Base-by-base conservation (phyloP, 2,888 invertebrate species). In the Cephus sareptanus region DNA sequence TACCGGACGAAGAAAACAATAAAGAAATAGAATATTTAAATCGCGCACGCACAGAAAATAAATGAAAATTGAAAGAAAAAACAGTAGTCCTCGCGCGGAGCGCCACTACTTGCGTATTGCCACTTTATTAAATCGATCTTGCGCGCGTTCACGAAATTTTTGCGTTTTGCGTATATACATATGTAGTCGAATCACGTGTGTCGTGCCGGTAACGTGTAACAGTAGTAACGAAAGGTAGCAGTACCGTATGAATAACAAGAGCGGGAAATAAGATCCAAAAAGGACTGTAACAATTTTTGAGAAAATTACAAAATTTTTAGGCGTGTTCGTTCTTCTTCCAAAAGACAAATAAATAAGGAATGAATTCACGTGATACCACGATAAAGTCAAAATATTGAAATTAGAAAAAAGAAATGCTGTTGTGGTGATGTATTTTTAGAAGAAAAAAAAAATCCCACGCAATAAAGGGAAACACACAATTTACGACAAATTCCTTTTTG, bases 401-500 rank as follows among this genome's bases (percentile, higher is more conserved):
- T 34, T 23, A 13, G 0, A 76, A 15, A 11, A 37, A 33, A 37
- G 11, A 35, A 31, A 35, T 34, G 4, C 23, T 0, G 35, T 31
- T 56, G 69, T 6, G 69, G 35, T 13, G n/a, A 6, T 31, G 75
- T 69, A 77, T 74, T 56, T 37, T 30, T 37, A 77, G 30, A 71
- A 37, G 69, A 75, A 74, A 78, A 78, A 79, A 79, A 71, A 56
- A 56, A 74, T 77, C 77, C 74, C 77, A 75, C 35, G 9, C 31
- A 70, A 71, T 40, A 33, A 76, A 75, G 30, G 40, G 23, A 56
- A 56, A 56, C 40, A 56, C 40, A 56, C 40, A 56, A 23, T 56
- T 56, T 56, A 56, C 40, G 40, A 56, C 40, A 56, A 56, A 56
- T 56, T 56, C 40, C 69, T 33, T 76, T 77, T 73, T 79, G 81